phyloP scores from a whole-genome alignment of 1,140 invertebrate genomes.

The Ips typographus region DNA sequence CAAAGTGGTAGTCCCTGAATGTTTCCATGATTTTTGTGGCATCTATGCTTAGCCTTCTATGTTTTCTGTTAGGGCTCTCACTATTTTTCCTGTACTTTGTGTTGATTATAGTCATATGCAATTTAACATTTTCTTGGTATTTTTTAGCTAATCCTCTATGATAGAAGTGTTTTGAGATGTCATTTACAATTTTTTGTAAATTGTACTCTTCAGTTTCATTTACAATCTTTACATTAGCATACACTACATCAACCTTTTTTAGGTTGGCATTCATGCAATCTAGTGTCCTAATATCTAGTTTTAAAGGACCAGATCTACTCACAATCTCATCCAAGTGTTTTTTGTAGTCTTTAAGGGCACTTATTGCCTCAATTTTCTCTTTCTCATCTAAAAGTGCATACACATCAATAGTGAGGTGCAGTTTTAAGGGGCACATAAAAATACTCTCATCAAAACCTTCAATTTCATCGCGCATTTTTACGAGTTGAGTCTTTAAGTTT shows the following conservation, averaged over 20 bases:
- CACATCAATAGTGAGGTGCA: slow-evolving; percentile 76
- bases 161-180: slow-evolving; percentile 53
- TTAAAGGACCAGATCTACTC: slow-evolving; percentile 45
- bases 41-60: slow-evolving; percentile 50
- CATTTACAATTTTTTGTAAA: slow-evolving; percentile 53
- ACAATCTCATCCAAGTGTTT: slow-evolving; percentile 52
- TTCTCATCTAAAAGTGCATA: slow-evolving; percentile 68
- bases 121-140: slow-evolving; percentile 64
- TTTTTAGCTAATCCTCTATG: slow-evolving; percentile 57
- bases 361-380: slow-evolving; percentile 60
- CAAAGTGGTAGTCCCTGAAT: slow-evolving; percentile 55
- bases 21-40: slow-evolving; percentile 53
- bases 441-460: slow-evolving; percentile 64
- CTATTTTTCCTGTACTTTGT: slow-evolving; percentile 54
- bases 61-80: slow-evolving; percentile 51
- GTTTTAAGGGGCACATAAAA: slow-evolving; percentile 69
- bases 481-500: slow-evolving; percentile 56
- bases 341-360: slow-evolving; percentile 58
- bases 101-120: slow-evolving; percentile 80
- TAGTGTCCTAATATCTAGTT: slow-evolving; percentile 54
- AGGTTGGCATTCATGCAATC: slow-evolving; percentile 58
- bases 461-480: slow-evolving; percentile 18
- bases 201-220: slow-evolving; percentile 47
- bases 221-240: slow-evolving; percentile 55
- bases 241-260: slow-evolving; percentile 54